These are phyloP conservation scores for Lacanobia wlatinum DNA, from an alignment of 2,888 invertebrate genomes.

Conservation along the genomic window DNA sequence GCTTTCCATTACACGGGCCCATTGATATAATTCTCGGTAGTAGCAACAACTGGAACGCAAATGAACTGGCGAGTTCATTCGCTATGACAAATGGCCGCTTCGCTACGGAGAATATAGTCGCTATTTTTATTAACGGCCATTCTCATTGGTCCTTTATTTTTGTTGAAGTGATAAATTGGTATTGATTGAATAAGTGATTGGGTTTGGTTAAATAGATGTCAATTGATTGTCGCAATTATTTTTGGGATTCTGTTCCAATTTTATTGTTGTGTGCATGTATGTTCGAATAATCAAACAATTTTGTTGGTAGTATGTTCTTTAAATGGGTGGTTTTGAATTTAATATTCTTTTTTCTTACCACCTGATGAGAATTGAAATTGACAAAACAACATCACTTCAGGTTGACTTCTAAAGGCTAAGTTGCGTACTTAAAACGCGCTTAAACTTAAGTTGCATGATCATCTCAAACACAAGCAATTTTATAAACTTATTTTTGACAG, in stretches of 20 bases:
- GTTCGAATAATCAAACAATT: no score
- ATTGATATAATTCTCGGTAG: constrained; percentile 35
- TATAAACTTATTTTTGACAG: no score
- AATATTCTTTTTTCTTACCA: no score
- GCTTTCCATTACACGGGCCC: constrained; percentile 28
- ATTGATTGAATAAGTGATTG: background rate
- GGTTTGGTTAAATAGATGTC: background rate
- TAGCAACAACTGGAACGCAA: constrained; percentile 39
- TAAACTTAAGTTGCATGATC: no score
- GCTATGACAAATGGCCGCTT: constrained; percentile 48
- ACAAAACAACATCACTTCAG: no score
- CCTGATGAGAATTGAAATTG: no score
- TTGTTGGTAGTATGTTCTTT: no score
- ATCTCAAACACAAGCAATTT: no score
- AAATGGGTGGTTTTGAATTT: no score
- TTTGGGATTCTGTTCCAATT: background rate
- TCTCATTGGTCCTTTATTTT: background rate
- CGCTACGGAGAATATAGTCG: constrained; percentile 21
- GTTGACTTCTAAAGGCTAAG: no score
- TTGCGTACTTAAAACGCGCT: no score
- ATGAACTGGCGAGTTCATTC: constrained; percentile 47
- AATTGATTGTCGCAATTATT: background rate
- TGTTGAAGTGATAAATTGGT: background rate
- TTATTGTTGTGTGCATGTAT: no score
- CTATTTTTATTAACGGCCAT: constrained; percentile 27